Evolutionary conservation across 53 echinoderm and acorn worm species (phyloP).

Genomic region (Mesocentrotus franciscanus): DNA sequence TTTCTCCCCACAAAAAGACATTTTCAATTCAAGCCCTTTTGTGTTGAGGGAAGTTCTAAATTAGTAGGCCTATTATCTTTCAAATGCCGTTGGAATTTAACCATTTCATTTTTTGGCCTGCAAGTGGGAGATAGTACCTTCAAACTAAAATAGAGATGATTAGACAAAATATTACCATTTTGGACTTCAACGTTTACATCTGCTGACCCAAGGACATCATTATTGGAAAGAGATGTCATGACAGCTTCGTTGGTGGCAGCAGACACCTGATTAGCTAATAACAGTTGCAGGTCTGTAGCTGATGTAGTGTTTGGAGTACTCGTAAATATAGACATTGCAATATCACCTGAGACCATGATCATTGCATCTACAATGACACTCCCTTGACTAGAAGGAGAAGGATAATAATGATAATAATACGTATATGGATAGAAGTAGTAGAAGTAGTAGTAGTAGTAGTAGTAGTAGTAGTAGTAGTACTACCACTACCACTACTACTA

Average conservation of each 20-base stretch:
- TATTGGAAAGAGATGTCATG: constrained; percentile 9
- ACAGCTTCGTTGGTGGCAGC: background rate
- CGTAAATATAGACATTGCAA: background rate
- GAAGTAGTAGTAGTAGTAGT: too few relatives aligned
- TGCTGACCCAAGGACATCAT: background rate
- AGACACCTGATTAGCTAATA: constrained; percentile 33
- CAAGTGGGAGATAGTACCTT: too few relatives aligned
- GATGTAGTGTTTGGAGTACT: background rate
- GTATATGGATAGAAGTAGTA: too few relatives aligned
- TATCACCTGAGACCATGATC: background rate
- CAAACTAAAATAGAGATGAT: background rate
- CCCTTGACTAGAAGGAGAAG: background rate
- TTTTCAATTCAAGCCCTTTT: too few relatives aligned
- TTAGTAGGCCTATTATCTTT: too few relatives aligned
- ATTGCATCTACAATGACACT: constrained; percentile 1
- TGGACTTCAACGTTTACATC: background rate
- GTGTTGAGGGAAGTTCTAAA: too few relatives aligned
- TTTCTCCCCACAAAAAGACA: too few relatives aligned
- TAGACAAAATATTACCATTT: background rate
- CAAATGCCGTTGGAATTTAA: too few relatives aligned
- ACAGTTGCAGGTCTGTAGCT: constrained; percentile 26
- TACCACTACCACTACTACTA: too few relatives aligned
- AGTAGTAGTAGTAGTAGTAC: too few relatives aligned
- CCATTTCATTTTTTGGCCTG: too few relatives aligned
- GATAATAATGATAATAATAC: too few relatives aligned